Evolutionary conservation across 2,888 invertebrate genomes (phyloP), one percentile per base, ranked within the genome.

Genomic region (Bombyx huttoni): DNA sequence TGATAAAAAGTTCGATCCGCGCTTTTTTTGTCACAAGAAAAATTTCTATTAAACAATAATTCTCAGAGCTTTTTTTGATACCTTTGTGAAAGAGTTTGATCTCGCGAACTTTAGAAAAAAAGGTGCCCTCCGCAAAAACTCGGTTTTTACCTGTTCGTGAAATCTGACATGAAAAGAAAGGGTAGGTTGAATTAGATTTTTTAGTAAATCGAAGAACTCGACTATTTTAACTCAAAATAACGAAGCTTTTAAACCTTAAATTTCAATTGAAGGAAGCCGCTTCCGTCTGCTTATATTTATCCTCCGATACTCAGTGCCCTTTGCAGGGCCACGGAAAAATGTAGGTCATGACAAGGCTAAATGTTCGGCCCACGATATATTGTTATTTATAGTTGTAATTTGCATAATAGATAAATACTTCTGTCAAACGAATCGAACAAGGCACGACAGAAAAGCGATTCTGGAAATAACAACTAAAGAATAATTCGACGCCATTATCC

Each of bases 111-210:
- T 72, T 71, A 73, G 73, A 80, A 80, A 83, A 83, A 80, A 77
- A 79, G 77, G 72, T 73, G 70, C 68, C 67, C 67, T 70, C 67
- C 56, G 71, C 75, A 84, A 88, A 88, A 82, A 82, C 64, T 71
- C 75, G 72, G 70, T 78, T 73, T 64, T 85, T 88, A 88, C 88
- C 88, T 88, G 88, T 87, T 85, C 72, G 71, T 84, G 88, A 84
- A 87, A 87, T 78, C 77, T 67, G 85, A 88, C 75, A 81, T 76
- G 62, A 75, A 81, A 80, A 78, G 86, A 88, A 88, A 81, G 87
- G 87, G 87, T 88, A 84, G 75, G 70, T 72, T 72, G 78, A 74
- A 71, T 64, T 70, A 65, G 66, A 67, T 70, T 75, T 80, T 82
- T 81, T 78, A 78, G 62, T 68, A 64, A 69, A 67, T 68, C 60